phyloP scores from a whole-genome alignment of 2,797 vertebrate genomes.

The Lateolabrax maculatus region DNA sequence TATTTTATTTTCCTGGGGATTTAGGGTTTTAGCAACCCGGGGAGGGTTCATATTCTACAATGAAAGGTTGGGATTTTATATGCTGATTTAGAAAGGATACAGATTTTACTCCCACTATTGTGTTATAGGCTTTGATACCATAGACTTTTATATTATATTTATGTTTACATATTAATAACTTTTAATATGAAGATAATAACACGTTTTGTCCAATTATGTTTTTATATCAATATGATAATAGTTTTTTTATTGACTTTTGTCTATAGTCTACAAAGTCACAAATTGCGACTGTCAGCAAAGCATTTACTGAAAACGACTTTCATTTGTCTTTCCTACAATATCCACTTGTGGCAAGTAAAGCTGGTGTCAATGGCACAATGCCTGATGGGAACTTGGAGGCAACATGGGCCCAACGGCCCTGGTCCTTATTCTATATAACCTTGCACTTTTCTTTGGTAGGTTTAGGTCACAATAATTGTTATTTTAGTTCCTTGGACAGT shows the following conservation, averaged over 20 bases:
- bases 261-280: no score
- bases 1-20: not conserved
- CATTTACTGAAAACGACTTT: not conserved
- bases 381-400: not conserved
- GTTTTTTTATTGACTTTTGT: no score
- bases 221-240: not conserved
- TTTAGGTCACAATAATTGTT: not conserved
- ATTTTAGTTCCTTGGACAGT: conserved; percentile 2
- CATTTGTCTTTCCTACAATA: not conserved
- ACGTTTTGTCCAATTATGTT: not conserved
- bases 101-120: not conserved
- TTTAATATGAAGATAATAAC: not conserved
- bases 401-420: not conserved
- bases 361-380: not conserved
- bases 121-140: not conserved
- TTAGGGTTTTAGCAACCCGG: not conserved
- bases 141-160: no score
- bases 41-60: not conserved
- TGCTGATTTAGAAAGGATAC: not conserved
- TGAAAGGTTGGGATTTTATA: not conserved
- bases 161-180: not conserved
- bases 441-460: not conserved
- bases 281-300: no score
- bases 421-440: not conserved
- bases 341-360: not conserved